Conservation (phyloP, 2,797 vertebrate genomes). For the Notoglanidium macrostoma region DNA sequence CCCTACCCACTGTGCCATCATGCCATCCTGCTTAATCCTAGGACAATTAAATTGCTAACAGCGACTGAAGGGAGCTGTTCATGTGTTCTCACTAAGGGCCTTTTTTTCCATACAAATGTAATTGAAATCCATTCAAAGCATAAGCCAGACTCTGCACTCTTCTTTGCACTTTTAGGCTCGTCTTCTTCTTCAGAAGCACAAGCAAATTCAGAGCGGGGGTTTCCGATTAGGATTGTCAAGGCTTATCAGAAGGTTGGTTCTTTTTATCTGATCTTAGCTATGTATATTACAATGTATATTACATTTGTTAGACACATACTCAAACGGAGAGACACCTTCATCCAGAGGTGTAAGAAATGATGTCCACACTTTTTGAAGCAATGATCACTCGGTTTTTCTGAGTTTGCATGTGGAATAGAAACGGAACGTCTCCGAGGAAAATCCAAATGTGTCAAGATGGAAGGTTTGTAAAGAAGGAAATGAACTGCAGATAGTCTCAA, state of each 20-base stretch:
- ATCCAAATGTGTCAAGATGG: not conserved
- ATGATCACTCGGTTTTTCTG: not conserved
- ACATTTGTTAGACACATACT: not conserved
- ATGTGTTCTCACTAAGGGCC: not conserved
- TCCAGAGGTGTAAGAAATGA: not conserved
- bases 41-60: not conserved
- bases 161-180: too few species aligned
- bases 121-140: too few species aligned
- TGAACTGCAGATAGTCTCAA: not conserved
- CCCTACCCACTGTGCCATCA: not conserved
- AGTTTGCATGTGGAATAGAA: not conserved
- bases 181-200: too few species aligned
- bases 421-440: conserved; percentile 1
- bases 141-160: too few species aligned
- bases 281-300: not conserved
- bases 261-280: too few species aligned
- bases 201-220: too few species aligned
- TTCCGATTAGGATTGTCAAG: too few species aligned
- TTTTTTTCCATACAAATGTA: too few species aligned
- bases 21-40: not conserved
- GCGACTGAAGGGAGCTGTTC: not conserved
- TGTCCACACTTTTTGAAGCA: not conserved
- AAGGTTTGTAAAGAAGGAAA: conserved; percentile 8
- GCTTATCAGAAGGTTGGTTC: too few species aligned
- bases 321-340: not conserved